Conservation (phyloP, 2,797 vertebrate species). For the Helarctos malayanus region DNA sequence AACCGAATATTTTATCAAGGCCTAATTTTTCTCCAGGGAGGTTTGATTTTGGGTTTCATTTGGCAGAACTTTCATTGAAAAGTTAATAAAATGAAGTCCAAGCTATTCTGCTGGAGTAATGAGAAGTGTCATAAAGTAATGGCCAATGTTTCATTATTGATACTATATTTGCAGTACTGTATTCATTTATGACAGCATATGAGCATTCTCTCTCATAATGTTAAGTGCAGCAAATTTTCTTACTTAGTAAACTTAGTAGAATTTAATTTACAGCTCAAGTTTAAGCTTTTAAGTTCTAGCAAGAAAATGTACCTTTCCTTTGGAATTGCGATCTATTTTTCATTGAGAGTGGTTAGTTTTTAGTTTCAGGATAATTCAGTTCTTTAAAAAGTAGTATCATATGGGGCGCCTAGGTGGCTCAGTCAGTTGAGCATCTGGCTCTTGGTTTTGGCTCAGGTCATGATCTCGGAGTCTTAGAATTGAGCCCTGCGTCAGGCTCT, state of each 20-base stretch:
- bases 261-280: slow-evolving; percentile 52
- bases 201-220: slow-evolving; percentile 9
- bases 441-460: not conserved
- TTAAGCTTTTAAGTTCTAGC: slow-evolving; percentile 49
- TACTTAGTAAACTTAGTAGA: not conserved
- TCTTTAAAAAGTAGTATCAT: slow-evolving; percentile 44
- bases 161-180: not conserved
- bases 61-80: slow-evolving; percentile 77
- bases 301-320: slow-evolving; percentile 51
- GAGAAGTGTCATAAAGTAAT: slow-evolving; percentile 66
- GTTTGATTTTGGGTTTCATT: slow-evolving; percentile 76
- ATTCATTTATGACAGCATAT: slow-evolving; percentile 50
- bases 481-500: not conserved
- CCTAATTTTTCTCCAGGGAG: slow-evolving; percentile 79
- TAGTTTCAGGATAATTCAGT: slow-evolving; percentile 44
- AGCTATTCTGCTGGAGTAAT: slow-evolving; percentile 51
- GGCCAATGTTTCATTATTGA: slow-evolving; percentile 72
- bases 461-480: not conserved
- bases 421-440: accelerated
- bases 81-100: slow-evolving; percentile 79
- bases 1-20: slow-evolving; percentile 76
- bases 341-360: slow-evolving; percentile 39
- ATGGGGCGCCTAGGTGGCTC: not conserved
- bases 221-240: slow-evolving; percentile 61
- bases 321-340: slow-evolving; percentile 51